A percentile compares a stretch with the other conserved stretches of the same genome.
Conservation (phyloP, 2,797 vertebrate genomes). For the Sebastes jordani region DNA sequence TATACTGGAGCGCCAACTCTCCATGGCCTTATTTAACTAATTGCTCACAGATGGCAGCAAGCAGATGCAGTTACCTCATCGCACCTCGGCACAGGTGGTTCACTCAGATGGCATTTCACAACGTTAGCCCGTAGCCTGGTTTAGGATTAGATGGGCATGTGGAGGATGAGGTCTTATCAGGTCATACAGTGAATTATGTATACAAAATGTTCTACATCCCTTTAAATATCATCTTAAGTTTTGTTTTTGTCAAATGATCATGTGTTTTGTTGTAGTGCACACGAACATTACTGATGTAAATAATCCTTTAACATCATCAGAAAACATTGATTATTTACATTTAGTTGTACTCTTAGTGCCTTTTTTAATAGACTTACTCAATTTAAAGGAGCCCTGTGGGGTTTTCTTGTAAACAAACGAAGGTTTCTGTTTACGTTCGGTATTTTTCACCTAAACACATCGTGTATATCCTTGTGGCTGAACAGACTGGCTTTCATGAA, state of each 20-base stretch:
- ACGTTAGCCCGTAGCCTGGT: constrained; percentile 39
- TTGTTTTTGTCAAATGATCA: not conserved
- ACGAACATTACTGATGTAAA: not conserved
- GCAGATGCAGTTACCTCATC: constrained; percentile 60
- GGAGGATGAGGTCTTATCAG: constrained; percentile 11
- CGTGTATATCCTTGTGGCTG: not conserved
- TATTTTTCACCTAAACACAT: not conserved
- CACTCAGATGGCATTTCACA: constrained; percentile 57
- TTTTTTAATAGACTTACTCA: not conserved
- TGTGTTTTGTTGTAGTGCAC: not conserved
- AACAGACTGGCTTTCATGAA: not conserved
- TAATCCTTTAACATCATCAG: not conserved
- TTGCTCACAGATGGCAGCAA: constrained; percentile 73
- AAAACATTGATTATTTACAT: not conserved
- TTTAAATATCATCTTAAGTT: not conserved
- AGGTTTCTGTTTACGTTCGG: not conserved
- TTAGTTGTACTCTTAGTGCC: not conserved
- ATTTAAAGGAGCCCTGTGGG: not conserved
- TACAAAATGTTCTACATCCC: not conserved
- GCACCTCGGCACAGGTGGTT: constrained; percentile 70
- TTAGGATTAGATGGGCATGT: constrained; percentile 35
- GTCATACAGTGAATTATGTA: constrained; percentile 6
- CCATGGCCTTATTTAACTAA: constrained; percentile 68
- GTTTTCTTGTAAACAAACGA: not conserved
- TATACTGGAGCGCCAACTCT: constrained; percentile 44